Percentiles rank a stretch among this genome's conserved stretches.
These are phyloP conservation scores for Thyatira batis DNA, from an alignment of 2,888 invertebrate genomes.

Conservation along the genomic window DNA sequence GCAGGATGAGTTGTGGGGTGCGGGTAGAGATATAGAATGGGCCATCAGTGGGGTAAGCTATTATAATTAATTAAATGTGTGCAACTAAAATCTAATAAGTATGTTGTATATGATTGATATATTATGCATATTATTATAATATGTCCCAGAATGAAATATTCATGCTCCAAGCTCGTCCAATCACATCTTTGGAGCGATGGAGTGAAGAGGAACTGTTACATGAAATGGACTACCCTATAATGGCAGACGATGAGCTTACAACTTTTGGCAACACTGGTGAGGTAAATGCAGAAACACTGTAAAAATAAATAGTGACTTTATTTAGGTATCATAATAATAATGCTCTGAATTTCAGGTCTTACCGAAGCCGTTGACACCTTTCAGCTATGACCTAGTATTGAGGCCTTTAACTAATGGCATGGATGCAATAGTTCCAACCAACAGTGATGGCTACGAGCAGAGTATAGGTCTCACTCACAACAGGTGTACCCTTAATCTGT, in stretches of 20 bases:
- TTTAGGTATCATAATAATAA: neutral
- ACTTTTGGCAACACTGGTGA: constrained; percentile 90
- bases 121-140: neutral
- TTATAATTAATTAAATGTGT: too few relatives aligned
- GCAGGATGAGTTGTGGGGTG: constrained; percentile 86
- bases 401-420: constrained; percentile 42
- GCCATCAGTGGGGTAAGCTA: constrained; percentile 82
- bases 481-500: constrained; percentile 51
- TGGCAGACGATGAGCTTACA: constrained; percentile 84
- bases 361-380: constrained; percentile 83
- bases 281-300: constrained; percentile 43
- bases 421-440: constrained; percentile 25
- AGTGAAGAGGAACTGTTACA: constrained; percentile 90
- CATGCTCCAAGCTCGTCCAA: constrained; percentile 89
- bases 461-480: constrained; percentile 51
- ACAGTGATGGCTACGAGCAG: constrained; percentile 40
- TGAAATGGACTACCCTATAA: constrained; percentile 87
- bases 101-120: too few relatives aligned
- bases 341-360: constrained; percentile 72
- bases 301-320: neutral
- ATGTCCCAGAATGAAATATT: constrained; percentile 80
- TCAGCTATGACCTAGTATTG: constrained; percentile 69
- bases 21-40: constrained; percentile 91
- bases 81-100: too few relatives aligned
- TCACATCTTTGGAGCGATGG: constrained; percentile 88